Base-by-base conservation (phyloP, 2,888 invertebrate species). In the Trichopria drosophilae region DNA sequence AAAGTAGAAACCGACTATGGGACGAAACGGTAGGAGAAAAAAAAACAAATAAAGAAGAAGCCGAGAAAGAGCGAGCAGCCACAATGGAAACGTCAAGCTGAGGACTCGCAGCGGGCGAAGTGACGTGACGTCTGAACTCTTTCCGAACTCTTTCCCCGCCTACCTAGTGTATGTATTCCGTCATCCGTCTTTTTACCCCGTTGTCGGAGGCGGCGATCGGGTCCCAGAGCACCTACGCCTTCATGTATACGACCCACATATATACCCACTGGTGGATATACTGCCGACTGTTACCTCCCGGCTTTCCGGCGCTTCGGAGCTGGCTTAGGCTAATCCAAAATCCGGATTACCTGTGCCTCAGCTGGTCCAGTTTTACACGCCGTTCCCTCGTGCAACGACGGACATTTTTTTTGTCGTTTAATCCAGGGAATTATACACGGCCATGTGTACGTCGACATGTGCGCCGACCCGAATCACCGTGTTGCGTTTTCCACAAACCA, bases 271-370 rank as follows among this genome's bases (percentile, higher is more conserved):
- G 60, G n/a, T n/a, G n/a, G n/a, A n/a, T n/a, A n/a, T n/a, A n/a
- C n/a, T n/a, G n/a, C n/a, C n/a, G n/a, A n/a, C n/a, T n/a, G n/a
- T n/a, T n/a, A 63, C 64, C 65, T 64, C 66, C 62, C 55, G 64
- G 63, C 56, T 63, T 60, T 60, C 57, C 54, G 63, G 54, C 62
- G 48, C 49, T 20, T 52, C 43, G 41, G 46, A 42, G 32, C 40
- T 59, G 62, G 66, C 66, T 72, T 67, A 67, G 60, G 61, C 66
- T 73, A 73, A 73, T 73, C 73, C 72, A 56, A 69, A 72, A 73
- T 73, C 73, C 73, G 73, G 73, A 72, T 73, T 73, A 72, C 63
- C 64, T 54, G 60, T 60, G 63, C 63, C 63, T 67, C 66, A 66
- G 66, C 67, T 66, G 69, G 64, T 63, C 59, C 59, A 61, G 61